Conservation (phyloP, 2,888 invertebrate genomes). For the Sisyra terminalis region DNA sequence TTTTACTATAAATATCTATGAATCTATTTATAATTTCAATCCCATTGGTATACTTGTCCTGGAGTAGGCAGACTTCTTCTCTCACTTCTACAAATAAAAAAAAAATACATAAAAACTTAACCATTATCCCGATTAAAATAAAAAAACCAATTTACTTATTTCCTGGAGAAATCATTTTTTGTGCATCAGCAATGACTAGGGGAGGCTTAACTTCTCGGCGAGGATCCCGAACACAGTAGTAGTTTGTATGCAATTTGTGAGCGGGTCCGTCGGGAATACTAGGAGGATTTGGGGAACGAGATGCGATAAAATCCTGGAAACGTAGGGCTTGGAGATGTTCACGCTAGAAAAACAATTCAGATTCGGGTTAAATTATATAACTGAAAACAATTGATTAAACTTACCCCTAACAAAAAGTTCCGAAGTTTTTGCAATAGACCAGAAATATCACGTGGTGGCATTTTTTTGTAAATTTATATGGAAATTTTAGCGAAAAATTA, state of each 20-base stretch:
- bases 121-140: not conserved
- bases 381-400: constrained; percentile 17
- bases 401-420: constrained; percentile 49
- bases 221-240: constrained; percentile 70
- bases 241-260: constrained; percentile 63
- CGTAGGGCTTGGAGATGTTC: constrained; percentile 43
- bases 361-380: constrained; percentile 4
- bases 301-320: constrained; percentile 45
- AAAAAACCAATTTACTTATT: not conserved
- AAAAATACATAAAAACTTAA: not conserved
- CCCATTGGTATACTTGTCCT: constrained; percentile 4
- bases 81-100: not conserved
- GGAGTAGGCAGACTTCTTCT: constrained; percentile 2
- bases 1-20: too few species aligned
- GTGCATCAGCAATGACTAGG: constrained; percentile 28
- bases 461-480: constrained; percentile 17
- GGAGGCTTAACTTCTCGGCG: constrained; percentile 65
- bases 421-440: constrained; percentile 42
- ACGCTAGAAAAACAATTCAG: constrained; percentile 29
- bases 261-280: constrained; percentile 66
- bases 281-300: constrained; percentile 70
- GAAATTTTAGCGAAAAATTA: too few species aligned
- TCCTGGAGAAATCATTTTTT: constrained; percentile 27
- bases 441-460: constrained; percentile 44
- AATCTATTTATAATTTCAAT: constrained; percentile 1